Base-by-base conservation (phyloP, 2,888 invertebrate genomes). In the Tachina fera region DNA sequence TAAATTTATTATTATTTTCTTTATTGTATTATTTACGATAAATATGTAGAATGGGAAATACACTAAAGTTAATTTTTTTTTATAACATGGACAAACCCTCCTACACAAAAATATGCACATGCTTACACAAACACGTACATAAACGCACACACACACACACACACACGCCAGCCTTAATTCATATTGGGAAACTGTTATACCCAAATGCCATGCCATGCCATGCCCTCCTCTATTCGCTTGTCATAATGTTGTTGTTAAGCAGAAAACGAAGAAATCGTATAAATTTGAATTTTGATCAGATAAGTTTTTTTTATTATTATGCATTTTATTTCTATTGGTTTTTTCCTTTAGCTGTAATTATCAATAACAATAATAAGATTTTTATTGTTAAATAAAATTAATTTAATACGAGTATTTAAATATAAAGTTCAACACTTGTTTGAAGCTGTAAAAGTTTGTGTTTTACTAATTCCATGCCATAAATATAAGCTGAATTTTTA, bases 221-320 rank as follows among this genome's bases (percentile, higher is more conserved):
- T 31, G 4, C 31, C 45, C 51, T 9, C 51, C 43, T 14, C 9
- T 45, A 14, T 80, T 53, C 71, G 71, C 60, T 84, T 83, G 49
- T 56, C 43, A 67, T 68, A 31, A 31, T 31, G 31, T 80, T 31
- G 6, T 80, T 71, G 31, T 39, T 60, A 80, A 76, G 70, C 58
- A 58, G 63, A 70, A 82, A 63, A 79, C 39, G 13, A 56, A 72
- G 9, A 68, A 68, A 19, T 70, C 45, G 63, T 70, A 85, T 77
- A 82, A 78, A 70, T 82, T 81, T 82, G 47, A 31, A 58, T 70
- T 63, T 60, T 74, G 56, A 72, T 78, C 71, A 53, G 71, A 67
- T 78, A 77, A 61, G 67, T 51, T 58, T 49, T 65, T n/a, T 45
- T 11, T 65, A 31, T 31, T 31, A 31, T 31, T 31, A 31, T 31